These are phyloP conservation scores for Chelon labrosus DNA, from an alignment of 2,797 vertebrate genomes.

Conservation along the genomic window DNA sequence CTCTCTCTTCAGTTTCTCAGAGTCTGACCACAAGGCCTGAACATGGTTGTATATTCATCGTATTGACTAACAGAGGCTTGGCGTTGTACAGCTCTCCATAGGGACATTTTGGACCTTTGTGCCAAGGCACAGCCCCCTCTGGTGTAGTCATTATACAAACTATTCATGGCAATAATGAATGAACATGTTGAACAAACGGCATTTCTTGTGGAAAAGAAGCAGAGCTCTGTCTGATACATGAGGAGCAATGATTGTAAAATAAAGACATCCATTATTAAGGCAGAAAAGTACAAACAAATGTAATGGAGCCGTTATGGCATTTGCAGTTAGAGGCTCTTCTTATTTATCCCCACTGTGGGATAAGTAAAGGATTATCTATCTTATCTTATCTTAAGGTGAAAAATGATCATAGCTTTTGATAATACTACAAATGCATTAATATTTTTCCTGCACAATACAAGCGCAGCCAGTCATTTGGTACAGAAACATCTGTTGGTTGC, in stretches of 20 bases:
- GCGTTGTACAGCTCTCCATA: conserved; percentile 22
- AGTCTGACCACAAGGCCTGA: conserved; percentile 31
- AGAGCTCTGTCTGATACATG: conserved; percentile 25
- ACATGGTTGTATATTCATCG: conserved; percentile 44
- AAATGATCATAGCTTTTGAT: conserved; percentile 9
- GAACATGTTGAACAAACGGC: conserved; percentile 32
- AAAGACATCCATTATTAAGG: conserved; percentile 27
- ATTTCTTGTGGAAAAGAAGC: conserved; percentile 46
- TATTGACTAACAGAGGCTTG: conserved; percentile 43
- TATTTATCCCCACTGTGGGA: not conserved
- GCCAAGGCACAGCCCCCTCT: conserved; percentile 38
- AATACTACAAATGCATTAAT: not conserved
- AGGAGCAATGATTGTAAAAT: conserved; percentile 23
- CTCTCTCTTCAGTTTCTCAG: conserved; percentile 65
- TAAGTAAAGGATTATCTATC: no score
- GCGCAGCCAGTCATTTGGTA: conserved; percentile 3
- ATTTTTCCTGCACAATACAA: not conserved
- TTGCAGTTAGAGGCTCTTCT: not conserved
- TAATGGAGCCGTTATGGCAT: conserved; percentile 15
- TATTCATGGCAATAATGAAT: conserved; percentile 56
- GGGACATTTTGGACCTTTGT: conserved; percentile 40
- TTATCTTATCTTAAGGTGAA: conserved; percentile 6
- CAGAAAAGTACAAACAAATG: not conserved
- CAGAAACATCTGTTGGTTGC: not conserved
- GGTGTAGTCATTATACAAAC: conserved; percentile 48